Conservation (phyloP, 2,888 invertebrate genomes). For the Plemyria rubiginata region DNA sequence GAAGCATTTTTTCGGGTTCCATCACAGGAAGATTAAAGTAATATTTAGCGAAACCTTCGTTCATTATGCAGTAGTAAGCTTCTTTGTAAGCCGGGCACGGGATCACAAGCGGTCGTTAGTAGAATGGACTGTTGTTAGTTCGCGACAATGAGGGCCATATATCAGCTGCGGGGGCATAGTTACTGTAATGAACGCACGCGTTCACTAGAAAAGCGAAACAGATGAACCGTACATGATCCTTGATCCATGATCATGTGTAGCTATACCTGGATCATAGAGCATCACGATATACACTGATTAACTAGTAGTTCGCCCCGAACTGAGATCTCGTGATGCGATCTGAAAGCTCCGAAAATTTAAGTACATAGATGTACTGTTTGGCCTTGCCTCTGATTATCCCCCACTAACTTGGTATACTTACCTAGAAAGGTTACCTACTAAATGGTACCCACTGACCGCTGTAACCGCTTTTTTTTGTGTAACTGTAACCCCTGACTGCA, state of each 20-base stretch:
- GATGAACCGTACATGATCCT: constrained; percentile 20
- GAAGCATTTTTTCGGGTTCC: background rate
- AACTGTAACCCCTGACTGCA: too few relatives aligned
- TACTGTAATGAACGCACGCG: constrained; percentile 59
- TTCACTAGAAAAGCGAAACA: constrained; percentile 39
- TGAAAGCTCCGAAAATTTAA: too few relatives aligned
- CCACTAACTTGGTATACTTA: too few relatives aligned
- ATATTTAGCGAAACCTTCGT: constrained; percentile 22
- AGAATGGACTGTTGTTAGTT: constrained; percentile 75
- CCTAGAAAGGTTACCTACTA: too few relatives aligned
- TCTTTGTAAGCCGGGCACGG: constrained; percentile 51
- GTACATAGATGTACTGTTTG: too few relatives aligned
- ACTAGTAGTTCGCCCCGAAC: too few relatives aligned
- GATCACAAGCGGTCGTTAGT: constrained; percentile 70
- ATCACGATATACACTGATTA: background rate
- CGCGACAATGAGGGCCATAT: constrained; percentile 74
- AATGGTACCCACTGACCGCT: too few relatives aligned
- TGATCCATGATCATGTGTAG: too few relatives aligned
- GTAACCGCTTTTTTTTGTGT: too few relatives aligned
- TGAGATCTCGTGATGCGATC: too few relatives aligned
- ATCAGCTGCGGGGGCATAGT: constrained; percentile 61
- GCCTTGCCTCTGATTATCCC: too few relatives aligned
- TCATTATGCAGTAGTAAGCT: constrained; percentile 30
- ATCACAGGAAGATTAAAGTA: constrained; percentile 6
- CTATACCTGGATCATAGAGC: constrained; percentile 4